Conservation (phyloP, 2,888 invertebrate species). For the Mesochorus sp. region DNA sequence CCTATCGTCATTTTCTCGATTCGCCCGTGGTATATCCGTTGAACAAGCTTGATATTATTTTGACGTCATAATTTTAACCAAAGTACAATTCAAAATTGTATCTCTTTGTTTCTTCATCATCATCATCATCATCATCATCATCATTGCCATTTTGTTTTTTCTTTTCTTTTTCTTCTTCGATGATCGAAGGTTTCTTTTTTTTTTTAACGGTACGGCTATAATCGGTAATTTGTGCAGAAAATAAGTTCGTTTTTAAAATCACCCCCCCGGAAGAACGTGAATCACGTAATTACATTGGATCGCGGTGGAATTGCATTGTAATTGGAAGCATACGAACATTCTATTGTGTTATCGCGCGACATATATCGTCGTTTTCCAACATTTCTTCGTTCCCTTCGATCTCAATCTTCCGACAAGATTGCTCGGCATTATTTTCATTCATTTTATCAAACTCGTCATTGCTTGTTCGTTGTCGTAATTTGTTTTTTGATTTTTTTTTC, state of each 20-base stretch:
- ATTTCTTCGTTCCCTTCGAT: not conserved
- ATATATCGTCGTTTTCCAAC: constrained; percentile 22
- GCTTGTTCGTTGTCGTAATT: no score
- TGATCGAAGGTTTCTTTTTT: constrained; percentile 29
- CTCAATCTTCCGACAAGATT: no score
- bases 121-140: no score
- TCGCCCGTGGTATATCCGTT: no score
- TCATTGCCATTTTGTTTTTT: not conserved
- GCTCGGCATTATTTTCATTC: no score
- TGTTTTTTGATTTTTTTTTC: constrained; percentile 1
- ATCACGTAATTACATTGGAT: constrained; percentile 61
- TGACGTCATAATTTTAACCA: no score
- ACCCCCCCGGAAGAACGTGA: constrained; percentile 59
- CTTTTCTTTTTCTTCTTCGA: not conserved
- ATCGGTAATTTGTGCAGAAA: constrained; percentile 53
- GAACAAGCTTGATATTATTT: no score
- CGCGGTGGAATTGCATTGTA: constrained; percentile 61
- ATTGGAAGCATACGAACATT: constrained; percentile 62
- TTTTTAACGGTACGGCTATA: constrained; percentile 10
- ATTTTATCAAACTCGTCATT: no score
- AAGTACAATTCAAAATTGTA: no score
- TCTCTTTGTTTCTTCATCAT: not conserved
- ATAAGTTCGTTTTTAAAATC: constrained; percentile 22
- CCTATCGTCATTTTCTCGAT: no score
- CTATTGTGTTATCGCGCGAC: constrained; percentile 56